Percentiles rank a stretch among this genome's conserved stretches.
Evolutionary conservation across 92 coral and sea anemone species (phyloP).

Genomic region (Ricordea florida): DNA sequence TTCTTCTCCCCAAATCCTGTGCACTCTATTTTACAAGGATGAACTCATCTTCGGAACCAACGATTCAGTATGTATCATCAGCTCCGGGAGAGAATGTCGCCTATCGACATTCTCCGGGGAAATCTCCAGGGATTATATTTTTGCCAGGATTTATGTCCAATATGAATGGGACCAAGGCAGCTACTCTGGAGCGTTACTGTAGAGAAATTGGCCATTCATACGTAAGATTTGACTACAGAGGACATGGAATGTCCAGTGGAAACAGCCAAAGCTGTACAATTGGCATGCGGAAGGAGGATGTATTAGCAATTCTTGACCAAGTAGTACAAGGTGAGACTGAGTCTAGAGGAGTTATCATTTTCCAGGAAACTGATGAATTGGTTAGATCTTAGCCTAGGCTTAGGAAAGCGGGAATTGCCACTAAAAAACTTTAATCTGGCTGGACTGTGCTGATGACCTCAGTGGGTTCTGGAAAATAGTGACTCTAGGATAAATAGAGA

Average conservation of each 20-base stretch:
- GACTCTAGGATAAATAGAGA: too few species aligned
- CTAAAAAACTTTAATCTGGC: too few species aligned
- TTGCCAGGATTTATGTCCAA: constrained; percentile 84
- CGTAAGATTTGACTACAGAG: constrained; percentile 85
- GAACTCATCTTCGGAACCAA: background rate
- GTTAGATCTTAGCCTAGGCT: too few species aligned
- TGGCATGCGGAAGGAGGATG: constrained; percentile 80
- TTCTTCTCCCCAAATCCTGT: background rate
- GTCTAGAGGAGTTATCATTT: too few species aligned
- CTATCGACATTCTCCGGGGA: constrained; percentile 64
- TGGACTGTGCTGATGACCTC: too few species aligned
- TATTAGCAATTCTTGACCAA: constrained; percentile 46
- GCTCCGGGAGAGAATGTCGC: constrained; percentile 60
- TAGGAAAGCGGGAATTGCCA: too few species aligned
- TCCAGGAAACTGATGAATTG: too few species aligned
- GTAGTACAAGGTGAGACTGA: constrained; percentile 45
- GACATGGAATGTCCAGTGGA: constrained; percentile 84
- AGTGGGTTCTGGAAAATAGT: too few species aligned
- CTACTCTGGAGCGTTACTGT: constrained; percentile 70
- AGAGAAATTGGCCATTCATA: constrained; percentile 59
- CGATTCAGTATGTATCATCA: constrained; percentile 8
- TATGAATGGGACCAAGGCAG: constrained; percentile 85
- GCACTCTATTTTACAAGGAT: background rate
- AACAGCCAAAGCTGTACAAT: constrained; percentile 71
- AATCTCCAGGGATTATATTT: constrained; percentile 76